Conservation (phyloP, 2,888 invertebrate species). For the Diarsia mendica region DNA sequence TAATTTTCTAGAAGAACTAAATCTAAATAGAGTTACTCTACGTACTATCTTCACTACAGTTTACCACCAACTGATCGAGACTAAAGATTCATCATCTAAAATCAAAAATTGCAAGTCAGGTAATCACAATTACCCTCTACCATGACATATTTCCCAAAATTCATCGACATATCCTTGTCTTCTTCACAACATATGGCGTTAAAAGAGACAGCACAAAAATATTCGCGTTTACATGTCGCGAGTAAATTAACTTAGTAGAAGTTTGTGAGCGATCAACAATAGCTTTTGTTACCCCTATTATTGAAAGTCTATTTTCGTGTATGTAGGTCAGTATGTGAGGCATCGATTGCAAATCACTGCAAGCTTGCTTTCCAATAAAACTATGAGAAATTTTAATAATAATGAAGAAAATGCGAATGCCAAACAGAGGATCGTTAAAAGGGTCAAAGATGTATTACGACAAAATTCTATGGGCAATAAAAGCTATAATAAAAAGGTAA, state of each 20-base stretch:
- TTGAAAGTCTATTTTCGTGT: constrained; percentile 66
- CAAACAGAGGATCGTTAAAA: constrained; percentile 33
- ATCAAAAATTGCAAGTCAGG: constrained; percentile 73
- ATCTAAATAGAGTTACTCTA: not conserved
- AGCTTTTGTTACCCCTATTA: constrained; percentile 69
- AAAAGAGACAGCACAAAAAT: constrained; percentile 50
- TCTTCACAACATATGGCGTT: constrained; percentile 21
- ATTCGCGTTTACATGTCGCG: constrained; percentile 31
- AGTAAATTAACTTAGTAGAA: constrained; percentile 53
- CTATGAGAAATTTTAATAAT: not conserved
- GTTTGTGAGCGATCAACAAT: constrained; percentile 61
- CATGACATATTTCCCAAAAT: constrained; percentile 8
- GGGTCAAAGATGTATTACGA: constrained; percentile 43
- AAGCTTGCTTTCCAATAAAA: constrained; percentile 13
- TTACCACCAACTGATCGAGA: constrained; percentile 64
- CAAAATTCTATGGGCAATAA: constrained; percentile 42
- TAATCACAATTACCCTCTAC: constrained; percentile 53
- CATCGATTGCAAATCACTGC: constrained; percentile 59
- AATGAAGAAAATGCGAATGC: constrained; percentile 23
- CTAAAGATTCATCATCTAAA: constrained; percentile 37
- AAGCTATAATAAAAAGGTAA: constrained; percentile 52
- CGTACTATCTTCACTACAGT: constrained; percentile 53
- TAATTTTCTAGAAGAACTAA: not conserved
- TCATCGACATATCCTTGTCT: constrained; percentile 25
- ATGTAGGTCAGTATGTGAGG: constrained; percentile 77